Percentiles rank a stretch among this genome's conserved stretches.
Conservation (phyloP, 2,797 vertebrate genomes). For the Trichosurus vulpecula region DNA sequence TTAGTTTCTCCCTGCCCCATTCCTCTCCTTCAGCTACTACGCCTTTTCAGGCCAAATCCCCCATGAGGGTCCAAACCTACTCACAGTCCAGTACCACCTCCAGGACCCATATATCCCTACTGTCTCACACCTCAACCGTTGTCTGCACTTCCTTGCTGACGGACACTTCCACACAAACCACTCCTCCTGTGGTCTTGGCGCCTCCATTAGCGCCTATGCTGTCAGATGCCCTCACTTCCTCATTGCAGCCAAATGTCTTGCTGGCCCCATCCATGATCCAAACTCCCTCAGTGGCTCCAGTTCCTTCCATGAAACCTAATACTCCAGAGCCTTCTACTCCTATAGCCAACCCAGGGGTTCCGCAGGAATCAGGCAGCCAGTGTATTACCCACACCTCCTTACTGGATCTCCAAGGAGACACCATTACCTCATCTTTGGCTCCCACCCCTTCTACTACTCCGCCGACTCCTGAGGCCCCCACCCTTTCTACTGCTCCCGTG, state of each 20-base stretch:
- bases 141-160: neutral
- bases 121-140: neutral
- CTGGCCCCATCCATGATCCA: too few relatives aligned
- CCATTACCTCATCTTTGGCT: neutral
- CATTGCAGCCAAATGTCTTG: too few relatives aligned
- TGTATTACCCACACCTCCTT: neutral
- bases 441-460: neutral
- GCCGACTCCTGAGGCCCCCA: too few relatives aligned
- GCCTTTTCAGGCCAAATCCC: neutral
- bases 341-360: neutral
- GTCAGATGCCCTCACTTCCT: neutral
- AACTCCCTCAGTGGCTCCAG: neutral
- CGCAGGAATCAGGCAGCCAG: neutral
- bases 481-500: too few relatives aligned
- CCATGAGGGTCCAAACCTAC: neutral
- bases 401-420: neutral
- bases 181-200: neutral
- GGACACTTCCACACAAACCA: neutral
- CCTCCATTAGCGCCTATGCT: neutral
- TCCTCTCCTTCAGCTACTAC: conserved; percentile 14
- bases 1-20: neutral
- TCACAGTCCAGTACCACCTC: neutral
- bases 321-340: too few relatives aligned
- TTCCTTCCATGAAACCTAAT: neutral
- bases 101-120: neutral